Evolutionary conservation across 2,888 invertebrate genomes (phyloP), one percentile per base, ranked within the genome.

Genomic region (Drosophila barbarae): DNA sequence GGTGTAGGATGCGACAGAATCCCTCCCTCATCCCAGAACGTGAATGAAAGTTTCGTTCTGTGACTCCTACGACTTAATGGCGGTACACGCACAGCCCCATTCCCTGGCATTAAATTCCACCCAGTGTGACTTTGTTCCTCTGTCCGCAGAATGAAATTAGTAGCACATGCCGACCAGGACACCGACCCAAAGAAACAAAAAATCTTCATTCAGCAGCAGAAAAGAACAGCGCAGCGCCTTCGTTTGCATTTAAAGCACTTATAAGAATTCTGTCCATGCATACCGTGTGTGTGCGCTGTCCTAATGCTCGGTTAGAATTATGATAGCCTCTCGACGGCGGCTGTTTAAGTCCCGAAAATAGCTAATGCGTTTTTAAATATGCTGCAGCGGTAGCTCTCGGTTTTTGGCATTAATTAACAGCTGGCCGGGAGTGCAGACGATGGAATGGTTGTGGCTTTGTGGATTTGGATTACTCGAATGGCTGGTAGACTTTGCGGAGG

Each of bases 351-450:
- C 36, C 46, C 38, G 42, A 49, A 53, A 58, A 68, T 38, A 74
- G 74, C 80, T 79, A 79, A 79, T 83, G 83, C 72, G 80, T 83
- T 79, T 83, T 83, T 79, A 79, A 83, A 77, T 80, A 82, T 83
- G 80, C 83, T 77, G 80, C 83, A 80, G 69, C 76, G 76, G 72
- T 74, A 74, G 66, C 64, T 65, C 51, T 67, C 51, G 73, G 63
- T 61, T 21, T 32, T 47, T 66, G 47, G 74, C 71, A 77, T 79
- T 79, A 82, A 79, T 79, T 79, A 83, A 79, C 83, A 80, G 72
- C n/a, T 58, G 32, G 21, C 21, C 42, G 26, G 26, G 60, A 34
- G 52, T 47, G 46, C 44, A 60, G 36, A 9, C 39, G 44, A 35
- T 47, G 35, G 26, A 46, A 57, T 56, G 54, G 66, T 65, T 77